Percentiles rank a stretch among this genome's conserved stretches.
phyloP scores from a whole-genome alignment of 2,888 invertebrate genomes.

The Sesamia inferens region DNA sequence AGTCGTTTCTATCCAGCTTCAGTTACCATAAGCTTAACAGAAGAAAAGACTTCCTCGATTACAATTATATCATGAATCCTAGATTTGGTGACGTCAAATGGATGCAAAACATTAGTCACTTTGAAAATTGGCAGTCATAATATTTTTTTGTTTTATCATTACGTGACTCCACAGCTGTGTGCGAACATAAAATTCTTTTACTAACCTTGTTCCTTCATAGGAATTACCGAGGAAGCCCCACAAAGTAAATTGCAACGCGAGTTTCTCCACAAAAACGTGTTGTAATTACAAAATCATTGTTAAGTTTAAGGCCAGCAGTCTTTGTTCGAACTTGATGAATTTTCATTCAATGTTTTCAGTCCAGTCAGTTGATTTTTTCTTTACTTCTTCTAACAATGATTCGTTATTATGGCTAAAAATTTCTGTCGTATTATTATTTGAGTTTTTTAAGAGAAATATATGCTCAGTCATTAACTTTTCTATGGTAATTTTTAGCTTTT shows the following conservation, averaged over 20 bases:
- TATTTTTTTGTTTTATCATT: slow-evolving; percentile 9
- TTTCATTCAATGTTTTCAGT: slow-evolving; percentile 62
- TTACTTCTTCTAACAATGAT: slow-evolving; percentile 44
- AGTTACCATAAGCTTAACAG: background rate
- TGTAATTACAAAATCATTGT: slow-evolving; percentile 72
- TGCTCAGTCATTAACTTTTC: slow-evolving; percentile 15
- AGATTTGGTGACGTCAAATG: background rate
- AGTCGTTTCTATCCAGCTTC: background rate
- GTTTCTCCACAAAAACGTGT: slow-evolving; percentile 50
- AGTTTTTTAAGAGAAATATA: slow-evolving; percentile 18
- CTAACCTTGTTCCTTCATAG: slow-evolving; percentile 23
- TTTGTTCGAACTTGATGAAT: slow-evolving; percentile 61
- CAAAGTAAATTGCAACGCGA: slow-evolving; percentile 33
- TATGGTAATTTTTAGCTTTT: slow-evolving; percentile 6
- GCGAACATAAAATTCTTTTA: slow-evolving; percentile 36
- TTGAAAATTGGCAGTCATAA: slow-evolving; percentile 14
- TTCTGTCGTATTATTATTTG: slow-evolving; percentile 16
- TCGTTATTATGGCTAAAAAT: slow-evolving; percentile 42
- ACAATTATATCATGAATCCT: too few relatives aligned
- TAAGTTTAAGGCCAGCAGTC: slow-evolving; percentile 67
- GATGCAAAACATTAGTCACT: background rate
- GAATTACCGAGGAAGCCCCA: slow-evolving; percentile 42
- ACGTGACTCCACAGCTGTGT: slow-evolving; percentile 17
- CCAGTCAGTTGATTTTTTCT: slow-evolving; percentile 34
- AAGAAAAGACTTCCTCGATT: background rate